Evolutionary conservation across 2,113 vertebrate species (phyloP).

Genomic region (Nycticebus coucang): DNA sequence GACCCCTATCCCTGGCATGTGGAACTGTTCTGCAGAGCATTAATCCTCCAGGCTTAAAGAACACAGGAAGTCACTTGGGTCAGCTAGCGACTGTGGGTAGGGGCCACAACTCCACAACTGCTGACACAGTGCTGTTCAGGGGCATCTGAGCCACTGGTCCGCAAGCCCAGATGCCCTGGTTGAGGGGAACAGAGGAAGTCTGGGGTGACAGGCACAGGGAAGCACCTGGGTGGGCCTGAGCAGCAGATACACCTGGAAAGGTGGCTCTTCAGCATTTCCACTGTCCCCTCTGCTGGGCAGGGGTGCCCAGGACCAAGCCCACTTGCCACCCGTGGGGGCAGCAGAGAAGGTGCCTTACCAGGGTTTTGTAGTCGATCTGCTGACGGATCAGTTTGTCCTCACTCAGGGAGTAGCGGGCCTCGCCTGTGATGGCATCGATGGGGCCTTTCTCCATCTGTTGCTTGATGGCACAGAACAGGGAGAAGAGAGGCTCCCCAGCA

Average conservation of each 20-base stretch:
- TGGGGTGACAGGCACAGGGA: too few relatives aligned
- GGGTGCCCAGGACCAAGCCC: neutral
- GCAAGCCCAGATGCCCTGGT: neutral
- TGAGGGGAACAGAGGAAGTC: neutral
- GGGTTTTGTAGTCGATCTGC: conserved; percentile 99
- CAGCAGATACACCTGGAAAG: neutral
- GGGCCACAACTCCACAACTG: rapidly evolving
- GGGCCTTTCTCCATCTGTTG: conserved; percentile 84
- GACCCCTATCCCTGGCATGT: rapidly evolving
- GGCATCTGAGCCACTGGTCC: neutral
- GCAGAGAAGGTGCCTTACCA: conserved; percentile 87
- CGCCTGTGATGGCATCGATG: conserved; percentile 97
- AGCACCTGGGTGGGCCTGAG: neutral
- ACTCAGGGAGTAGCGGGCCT: conserved; percentile 96
- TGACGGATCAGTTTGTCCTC: conserved; percentile 99
- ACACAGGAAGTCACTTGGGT: neutral
- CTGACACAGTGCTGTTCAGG: neutral
- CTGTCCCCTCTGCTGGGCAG: rapidly evolving
- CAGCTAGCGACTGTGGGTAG: neutral
- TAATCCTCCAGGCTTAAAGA: rapidly evolving
- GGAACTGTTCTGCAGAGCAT: neutral
- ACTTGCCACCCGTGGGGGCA: rapidly evolving
- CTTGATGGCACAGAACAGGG: conserved; percentile 97
- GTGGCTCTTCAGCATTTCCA: neutral
- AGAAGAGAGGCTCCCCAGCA: conserved; percentile 98